A percentile compares a stretch with the other conserved stretches of the same genome.
These are phyloP conservation scores for Bemisia tabaci DNA, from an alignment of 1,140 invertebrate genomes.

Conservation along the genomic window DNA sequence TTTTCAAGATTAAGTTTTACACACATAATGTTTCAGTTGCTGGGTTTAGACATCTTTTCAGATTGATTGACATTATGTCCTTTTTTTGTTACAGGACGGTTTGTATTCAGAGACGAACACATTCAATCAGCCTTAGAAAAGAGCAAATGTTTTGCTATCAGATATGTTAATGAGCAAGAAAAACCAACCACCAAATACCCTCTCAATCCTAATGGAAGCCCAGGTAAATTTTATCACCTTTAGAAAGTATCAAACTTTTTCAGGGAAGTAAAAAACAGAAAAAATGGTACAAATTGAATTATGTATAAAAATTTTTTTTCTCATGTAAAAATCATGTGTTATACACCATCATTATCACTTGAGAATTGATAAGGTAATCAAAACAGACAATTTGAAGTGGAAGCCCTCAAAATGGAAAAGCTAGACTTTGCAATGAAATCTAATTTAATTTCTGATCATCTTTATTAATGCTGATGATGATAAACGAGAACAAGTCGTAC, in stretches of 20 bases:
- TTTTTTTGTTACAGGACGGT: conserved; percentile 35
- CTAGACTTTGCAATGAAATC: too few species aligned
- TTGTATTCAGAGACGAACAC: conserved; percentile 36
- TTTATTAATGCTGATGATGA: too few species aligned
- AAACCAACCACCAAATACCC: conserved; percentile 68
- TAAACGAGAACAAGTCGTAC: neutral
- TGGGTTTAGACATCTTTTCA: too few species aligned
- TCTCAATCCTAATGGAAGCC: conserved; percentile 86
- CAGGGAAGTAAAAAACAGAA: neutral
- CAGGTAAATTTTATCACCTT: conserved; percentile 32
- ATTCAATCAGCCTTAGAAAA: conserved; percentile 41
- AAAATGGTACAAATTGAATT: neutral
- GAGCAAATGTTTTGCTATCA: conserved; percentile 53
- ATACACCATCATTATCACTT: neutral
- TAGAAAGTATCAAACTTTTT: too few species aligned
- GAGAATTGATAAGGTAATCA: too few species aligned
- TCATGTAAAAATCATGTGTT: neutral
- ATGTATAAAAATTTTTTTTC: neutral
- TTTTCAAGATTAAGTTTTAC: too few species aligned
- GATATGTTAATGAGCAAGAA: conserved; percentile 71
- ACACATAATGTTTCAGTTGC: too few species aligned
- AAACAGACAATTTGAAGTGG: too few species aligned
- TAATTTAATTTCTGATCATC: too few species aligned
- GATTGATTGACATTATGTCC: too few species aligned
- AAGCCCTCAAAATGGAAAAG: too few species aligned